Base-by-base conservation (phyloP, 2,113 vertebrate genomes). In the Genyomyrus donnyi region DNA sequence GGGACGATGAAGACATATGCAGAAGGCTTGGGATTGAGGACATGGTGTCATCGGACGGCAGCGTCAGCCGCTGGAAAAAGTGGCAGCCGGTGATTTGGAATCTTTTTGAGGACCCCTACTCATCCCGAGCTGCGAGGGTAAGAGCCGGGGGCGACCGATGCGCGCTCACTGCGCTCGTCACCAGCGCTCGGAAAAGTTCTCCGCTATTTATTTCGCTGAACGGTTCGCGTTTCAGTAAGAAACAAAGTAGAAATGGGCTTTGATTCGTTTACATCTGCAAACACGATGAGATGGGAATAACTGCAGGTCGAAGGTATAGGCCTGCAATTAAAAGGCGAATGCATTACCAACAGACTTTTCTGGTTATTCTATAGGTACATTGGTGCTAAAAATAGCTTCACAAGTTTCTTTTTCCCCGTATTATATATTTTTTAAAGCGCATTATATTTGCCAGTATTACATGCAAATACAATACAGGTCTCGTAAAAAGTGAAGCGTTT, bases 51-150 rank as follows among this genome's bases (percentile, higher is more conserved):
- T 91, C 94, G 0, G 96, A 97, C 50, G 96, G 96, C 42, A 96
- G 95, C 66, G 92, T 92, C 0, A 95, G 96, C 83, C 96, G 96
- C 93, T 98, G 98, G 97, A 95, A 94, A 93, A 97, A 96, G 96
- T 97, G 97, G 95, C 97, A 97, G 93, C 98, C 97, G 88, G 96
- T 97, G 80, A 94, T 97, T 92, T 99, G 98, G 98, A 98, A 98
- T 88, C 97, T 99, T 89, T 99, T 99, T 89, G 98, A 99, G 93
- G 98, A 99, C 88, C 98, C 98, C 10, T 99, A 99, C 94, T 99
- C 98, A 7, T 99, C 98, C 91, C 94, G 97, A 94, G 97, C 98
- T 0, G 98, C 98, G 91, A 95, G 98, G 98, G 98, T 99, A 98
- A 96, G 95, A 52, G 31, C 62, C n/a, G 83, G 56, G 91, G 93